A percentile compares a stretch with the other conserved stretches of the same genome.
phyloP scores from a whole-genome alignment of 2,113 vertebrate species.

The Stercorarius parasiticus region DNA sequence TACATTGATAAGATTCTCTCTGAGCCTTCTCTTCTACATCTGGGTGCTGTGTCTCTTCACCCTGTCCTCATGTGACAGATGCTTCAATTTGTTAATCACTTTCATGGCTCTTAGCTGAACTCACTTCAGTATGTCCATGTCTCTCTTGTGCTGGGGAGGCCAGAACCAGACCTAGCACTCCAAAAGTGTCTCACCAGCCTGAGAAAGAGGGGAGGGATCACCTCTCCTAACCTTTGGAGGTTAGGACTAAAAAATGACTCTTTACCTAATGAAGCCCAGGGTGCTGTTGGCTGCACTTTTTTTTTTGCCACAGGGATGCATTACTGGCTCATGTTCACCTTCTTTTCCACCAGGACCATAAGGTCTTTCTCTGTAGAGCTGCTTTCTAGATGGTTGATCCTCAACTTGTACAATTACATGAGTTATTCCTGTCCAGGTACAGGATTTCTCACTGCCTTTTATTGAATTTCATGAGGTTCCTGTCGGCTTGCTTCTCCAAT shows the following conservation, averaged over 20 bases:
- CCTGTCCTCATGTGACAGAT: background rate
- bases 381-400: background rate
- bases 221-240: background rate
- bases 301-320: background rate
- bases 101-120: background rate
- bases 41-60: background rate
- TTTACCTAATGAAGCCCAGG: background rate
- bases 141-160: background rate
- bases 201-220: background rate
- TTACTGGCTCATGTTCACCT: background rate
- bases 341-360: background rate
- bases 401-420: background rate
- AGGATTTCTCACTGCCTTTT: background rate
- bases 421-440: background rate
- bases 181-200: background rate
- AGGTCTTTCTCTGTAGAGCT: background rate
- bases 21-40: background rate
- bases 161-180: background rate
- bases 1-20: background rate
- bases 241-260: no score
- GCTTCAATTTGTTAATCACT: background rate
- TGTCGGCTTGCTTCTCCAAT: background rate
- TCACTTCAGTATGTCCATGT: background rate
- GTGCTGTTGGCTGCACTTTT: background rate
- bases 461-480: background rate